These are phyloP conservation scores for Tangara arthus DNA, from an alignment of 2,797 vertebrate species.

Conservation along the genomic window DNA sequence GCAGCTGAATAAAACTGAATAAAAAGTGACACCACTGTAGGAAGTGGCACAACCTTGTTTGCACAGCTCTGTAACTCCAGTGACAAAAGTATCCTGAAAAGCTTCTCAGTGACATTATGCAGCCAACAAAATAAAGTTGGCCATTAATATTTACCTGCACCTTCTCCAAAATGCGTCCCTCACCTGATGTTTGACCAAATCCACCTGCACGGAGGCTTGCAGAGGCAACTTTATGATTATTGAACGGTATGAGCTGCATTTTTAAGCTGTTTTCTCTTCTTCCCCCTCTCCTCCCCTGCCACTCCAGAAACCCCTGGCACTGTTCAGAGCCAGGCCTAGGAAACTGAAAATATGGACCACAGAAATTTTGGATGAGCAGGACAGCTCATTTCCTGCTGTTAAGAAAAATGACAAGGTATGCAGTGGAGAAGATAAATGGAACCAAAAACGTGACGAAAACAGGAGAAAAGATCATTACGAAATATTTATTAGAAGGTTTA, in stretches of 20 bases:
- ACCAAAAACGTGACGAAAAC: neutral
- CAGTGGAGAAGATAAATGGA: neutral
- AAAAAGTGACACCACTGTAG: neutral
- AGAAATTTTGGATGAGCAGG: neutral
- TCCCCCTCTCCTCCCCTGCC: accelerated
- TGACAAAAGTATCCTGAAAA: accelerated
- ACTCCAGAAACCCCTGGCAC: neutral
- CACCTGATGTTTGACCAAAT: neutral
- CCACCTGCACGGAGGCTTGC: neutral
- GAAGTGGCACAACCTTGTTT: neutral
- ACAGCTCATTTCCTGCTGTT: neutral
- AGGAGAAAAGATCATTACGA: neutral
- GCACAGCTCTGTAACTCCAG: neutral
- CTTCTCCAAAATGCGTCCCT: accelerated
- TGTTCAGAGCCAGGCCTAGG: neutral
- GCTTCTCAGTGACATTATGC: neutral
- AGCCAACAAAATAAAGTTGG: neutral
- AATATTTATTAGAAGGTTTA: neutral
- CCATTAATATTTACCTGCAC: neutral
- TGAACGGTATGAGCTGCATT: neutral
- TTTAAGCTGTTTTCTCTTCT: neutral
- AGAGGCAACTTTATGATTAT: neutral
- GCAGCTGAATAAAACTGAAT: neutral
- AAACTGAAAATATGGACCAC: neutral
- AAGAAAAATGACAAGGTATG: neutral